These are phyloP conservation scores for Phalacrocorax brasilianus DNA, from an alignment of 2,113 vertebrate genomes.

Conservation along the genomic window DNA sequence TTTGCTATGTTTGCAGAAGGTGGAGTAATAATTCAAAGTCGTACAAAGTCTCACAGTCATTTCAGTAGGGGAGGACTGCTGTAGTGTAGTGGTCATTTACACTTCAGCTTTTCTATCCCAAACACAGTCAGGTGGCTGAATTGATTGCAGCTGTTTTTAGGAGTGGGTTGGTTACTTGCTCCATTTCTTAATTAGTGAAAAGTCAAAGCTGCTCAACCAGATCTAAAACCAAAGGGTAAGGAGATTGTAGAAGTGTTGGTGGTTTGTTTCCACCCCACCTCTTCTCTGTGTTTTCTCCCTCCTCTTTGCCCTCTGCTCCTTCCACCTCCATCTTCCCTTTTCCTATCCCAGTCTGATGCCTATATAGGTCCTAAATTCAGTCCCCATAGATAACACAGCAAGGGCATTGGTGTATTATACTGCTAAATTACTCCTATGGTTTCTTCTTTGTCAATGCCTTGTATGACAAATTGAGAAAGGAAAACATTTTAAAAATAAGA, in stretches of 20 bases:
- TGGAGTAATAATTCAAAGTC: not conserved
- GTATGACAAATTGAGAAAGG: not conserved
- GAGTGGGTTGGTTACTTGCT: not conserved
- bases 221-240: not conserved
- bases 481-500: not conserved
- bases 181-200: not conserved
- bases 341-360: not conserved
- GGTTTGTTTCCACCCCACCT: too few relatives aligned
- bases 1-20: not conserved
- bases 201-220: not conserved
- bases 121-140: not conserved
- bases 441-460: not conserved
- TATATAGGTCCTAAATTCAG: not conserved
- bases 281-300: not conserved
- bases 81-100: not conserved
- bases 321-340: not conserved
- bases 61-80: not conserved
- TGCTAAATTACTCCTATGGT: not conserved
- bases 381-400: not conserved
- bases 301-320: not conserved
- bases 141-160: not conserved
- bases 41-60: not conserved
- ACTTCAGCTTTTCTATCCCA: not conserved
- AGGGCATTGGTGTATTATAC: not conserved
- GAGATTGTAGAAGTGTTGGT: not conserved